These are phyloP conservation scores for Sarcophilus harrisii DNA, from an alignment of 2,797 vertebrate species.

Conservation along the genomic window DNA sequence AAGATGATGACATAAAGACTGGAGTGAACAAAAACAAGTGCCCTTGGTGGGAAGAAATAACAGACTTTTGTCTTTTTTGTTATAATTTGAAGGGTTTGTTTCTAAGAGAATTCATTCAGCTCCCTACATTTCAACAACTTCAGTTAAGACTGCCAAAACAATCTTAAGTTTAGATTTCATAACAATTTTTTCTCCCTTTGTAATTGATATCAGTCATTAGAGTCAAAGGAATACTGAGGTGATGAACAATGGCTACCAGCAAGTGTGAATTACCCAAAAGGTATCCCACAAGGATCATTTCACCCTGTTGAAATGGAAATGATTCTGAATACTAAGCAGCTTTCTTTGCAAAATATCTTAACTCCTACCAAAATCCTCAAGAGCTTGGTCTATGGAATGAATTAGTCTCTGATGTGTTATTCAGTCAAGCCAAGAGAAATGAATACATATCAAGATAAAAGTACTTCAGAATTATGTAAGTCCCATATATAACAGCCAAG, in stretches of 20 bases:
- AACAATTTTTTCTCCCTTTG: conserved; percentile 67
- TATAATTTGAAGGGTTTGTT: conserved; percentile 41
- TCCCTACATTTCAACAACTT: conserved; percentile 72
- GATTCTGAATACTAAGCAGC: conserved; percentile 10
- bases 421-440: conserved; percentile 6
- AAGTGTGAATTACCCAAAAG: conserved; percentile 62
- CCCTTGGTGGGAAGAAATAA: conserved; percentile 71
- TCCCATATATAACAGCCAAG: neutral
- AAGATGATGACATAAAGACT: conserved; percentile 72
- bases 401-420: neutral
- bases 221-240: conserved; percentile 56
- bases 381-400: neutral
- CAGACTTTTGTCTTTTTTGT: conserved; percentile 72
- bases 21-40: conserved; percentile 57
- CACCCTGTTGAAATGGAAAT: conserved; percentile 27
- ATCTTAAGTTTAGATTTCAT: conserved; percentile 70
- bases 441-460: neutral
- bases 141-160: conserved; percentile 70
- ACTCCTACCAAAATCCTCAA: conserved; percentile 33
- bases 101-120: conserved; percentile 68
- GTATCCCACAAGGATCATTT: conserved; percentile 64
- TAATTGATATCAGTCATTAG: conserved; percentile 78
- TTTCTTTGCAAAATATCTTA: conserved; percentile 14
- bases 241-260: conserved; percentile 54
- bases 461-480: neutral